Evolutionary conservation across 2,113 vertebrate genomes (phyloP).

Genomic region (Ardeotis arabs): DNA sequence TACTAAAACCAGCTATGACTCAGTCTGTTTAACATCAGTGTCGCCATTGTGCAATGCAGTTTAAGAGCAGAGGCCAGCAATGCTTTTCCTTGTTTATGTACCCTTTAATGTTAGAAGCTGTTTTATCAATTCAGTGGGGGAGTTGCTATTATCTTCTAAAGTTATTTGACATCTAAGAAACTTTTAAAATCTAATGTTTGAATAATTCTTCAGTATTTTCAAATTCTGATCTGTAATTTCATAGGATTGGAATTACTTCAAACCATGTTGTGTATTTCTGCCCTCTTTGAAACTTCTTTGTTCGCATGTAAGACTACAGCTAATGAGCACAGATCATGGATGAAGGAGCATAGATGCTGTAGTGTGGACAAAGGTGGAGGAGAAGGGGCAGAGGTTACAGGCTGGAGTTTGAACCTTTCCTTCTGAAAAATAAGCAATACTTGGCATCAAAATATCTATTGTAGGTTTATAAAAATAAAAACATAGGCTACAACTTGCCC

Average conservation of each 20-base stretch:
- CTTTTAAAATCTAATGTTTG: neutral
- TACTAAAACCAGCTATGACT: neutral
- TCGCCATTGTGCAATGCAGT: neutral
- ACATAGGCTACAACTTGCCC: neutral
- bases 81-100: neutral
- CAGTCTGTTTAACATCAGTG: neutral
- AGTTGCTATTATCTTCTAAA: neutral
- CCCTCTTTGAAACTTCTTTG: neutral
- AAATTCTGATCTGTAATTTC: neutral
- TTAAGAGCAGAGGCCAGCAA: neutral
- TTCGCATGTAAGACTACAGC: neutral
- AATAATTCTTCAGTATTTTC: neutral
- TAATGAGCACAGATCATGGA: neutral
- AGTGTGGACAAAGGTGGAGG: neutral
- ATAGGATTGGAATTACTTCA: neutral
- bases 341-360: neutral
- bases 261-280: neutral
- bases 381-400: neutral
- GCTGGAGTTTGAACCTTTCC: neutral
- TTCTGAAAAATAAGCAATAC: neutral
- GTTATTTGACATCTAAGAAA: neutral
- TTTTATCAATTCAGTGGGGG: neutral
- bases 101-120: neutral
- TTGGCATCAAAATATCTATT: neutral
- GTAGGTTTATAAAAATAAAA: neutral